Percentiles rank a stretch among this genome's conserved stretches.
Conservation (phyloP, 2,113 vertebrate genomes). For the Pelobates fuscus region DNA sequence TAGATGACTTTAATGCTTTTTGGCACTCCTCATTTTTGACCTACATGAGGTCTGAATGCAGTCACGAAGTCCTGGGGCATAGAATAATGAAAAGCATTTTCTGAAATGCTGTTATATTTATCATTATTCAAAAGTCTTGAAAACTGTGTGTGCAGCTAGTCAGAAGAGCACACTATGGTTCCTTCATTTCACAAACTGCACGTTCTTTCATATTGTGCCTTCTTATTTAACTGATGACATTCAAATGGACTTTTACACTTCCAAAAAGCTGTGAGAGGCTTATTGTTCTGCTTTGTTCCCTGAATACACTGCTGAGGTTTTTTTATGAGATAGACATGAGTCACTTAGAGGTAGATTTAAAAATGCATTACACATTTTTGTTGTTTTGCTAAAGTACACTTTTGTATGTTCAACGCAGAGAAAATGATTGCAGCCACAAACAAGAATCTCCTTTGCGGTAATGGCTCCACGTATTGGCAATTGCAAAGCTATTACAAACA, state of each 20-base stretch:
- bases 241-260: constrained; percentile 40
- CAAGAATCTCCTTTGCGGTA: constrained; percentile 1
- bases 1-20: constrained; percentile 39
- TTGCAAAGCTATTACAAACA: constrained; percentile 18
- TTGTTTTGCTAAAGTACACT: constrained; percentile 25
- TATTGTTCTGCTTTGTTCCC: constrained; percentile 22
- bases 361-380: constrained; percentile 14
- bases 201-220: constrained; percentile 22
- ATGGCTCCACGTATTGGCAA: background rate
- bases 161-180: constrained; percentile 37
- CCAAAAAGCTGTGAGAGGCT: constrained; percentile 3
- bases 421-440: constrained; percentile 15
- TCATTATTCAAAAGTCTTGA: constrained; percentile 26
- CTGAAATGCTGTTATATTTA: constrained; percentile 44
- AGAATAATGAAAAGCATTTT: constrained; percentile 25
- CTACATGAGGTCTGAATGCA: constrained; percentile 48
- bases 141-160: constrained; percentile 20
- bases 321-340: constrained; percentile 32
- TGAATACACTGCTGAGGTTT: constrained; percentile 10
- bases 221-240: constrained; percentile 42
- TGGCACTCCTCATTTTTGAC: constrained; percentile 44
- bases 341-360: constrained; percentile 15
- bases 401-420: constrained; percentile 17
- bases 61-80: constrained; percentile 46
- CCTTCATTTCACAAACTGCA: constrained; percentile 31